These are phyloP conservation scores for Diacarnus erythraeanus DNA, from an alignment of 37 sponge, comb jelly and placozoan genomes.

Conservation along the genomic window DNA sequence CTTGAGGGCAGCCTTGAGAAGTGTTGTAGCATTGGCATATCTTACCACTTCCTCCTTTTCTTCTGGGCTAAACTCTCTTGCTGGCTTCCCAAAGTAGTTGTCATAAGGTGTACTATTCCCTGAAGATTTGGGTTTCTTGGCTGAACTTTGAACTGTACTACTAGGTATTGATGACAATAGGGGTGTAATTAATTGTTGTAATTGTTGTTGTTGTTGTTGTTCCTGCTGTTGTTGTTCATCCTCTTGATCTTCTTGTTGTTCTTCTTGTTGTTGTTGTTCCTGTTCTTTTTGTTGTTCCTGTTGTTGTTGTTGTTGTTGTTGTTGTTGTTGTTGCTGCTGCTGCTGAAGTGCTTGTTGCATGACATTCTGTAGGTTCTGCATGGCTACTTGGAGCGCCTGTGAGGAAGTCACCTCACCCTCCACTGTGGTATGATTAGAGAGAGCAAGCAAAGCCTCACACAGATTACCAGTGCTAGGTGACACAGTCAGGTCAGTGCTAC, in stretches of 20 bases:
- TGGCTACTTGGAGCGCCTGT: conserved; percentile 27
- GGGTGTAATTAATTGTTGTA: background rate
- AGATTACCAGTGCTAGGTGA: conserved; percentile 55
- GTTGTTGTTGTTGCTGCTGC: conserved; percentile 9
- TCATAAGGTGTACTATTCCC: background rate
- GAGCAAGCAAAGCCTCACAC: conserved; percentile 67
- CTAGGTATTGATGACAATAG: background rate
- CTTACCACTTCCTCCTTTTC: conserved; percentile 84
- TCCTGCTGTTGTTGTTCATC: background rate
- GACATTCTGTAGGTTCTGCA: conserved; percentile 8
- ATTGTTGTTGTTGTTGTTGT: background rate
- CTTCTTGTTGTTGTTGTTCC: background rate
- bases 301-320: conserved; percentile 17
- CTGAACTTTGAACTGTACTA: background rate
- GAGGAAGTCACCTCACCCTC: background rate
- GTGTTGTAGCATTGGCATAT: conserved; percentile 81
- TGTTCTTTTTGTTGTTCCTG: background rate
- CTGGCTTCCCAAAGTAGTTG: conserved; percentile 74
- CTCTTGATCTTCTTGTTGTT: background rate
- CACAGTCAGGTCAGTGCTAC: conserved; percentile 13
- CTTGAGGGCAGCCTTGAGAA: conserved; percentile 82
- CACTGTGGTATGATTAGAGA: conserved; percentile 29
- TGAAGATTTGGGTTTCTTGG: background rate
- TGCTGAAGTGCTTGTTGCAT: conserved; percentile 14
- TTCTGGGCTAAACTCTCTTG: conserved; percentile 66